These are phyloP conservation scores for Zophobas atratus DNA, from an alignment of 1,140 invertebrate genomes.

Conservation along the genomic window DNA sequence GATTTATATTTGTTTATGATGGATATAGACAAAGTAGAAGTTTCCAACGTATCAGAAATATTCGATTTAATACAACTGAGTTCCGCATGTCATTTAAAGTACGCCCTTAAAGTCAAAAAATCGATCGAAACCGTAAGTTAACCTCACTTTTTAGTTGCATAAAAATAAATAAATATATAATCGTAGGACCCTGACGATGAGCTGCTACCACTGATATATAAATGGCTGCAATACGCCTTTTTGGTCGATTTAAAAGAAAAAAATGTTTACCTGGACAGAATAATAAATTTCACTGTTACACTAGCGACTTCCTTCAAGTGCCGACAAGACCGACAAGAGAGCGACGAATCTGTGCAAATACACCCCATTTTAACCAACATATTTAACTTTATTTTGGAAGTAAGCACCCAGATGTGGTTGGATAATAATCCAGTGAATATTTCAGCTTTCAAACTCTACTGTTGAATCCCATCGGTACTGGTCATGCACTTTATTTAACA, in stretches of 20 bases:
- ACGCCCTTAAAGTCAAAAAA: constrained; percentile 3
- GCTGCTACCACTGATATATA: not conserved
- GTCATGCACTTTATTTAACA: constrained; percentile 6
- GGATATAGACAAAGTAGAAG: not conserved
- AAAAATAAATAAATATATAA: not conserved
- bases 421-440: not conserved
- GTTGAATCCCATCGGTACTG: constrained; percentile 1
- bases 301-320: not conserved
- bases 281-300: not conserved
- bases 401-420: not conserved
- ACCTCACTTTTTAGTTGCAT: not conserved
- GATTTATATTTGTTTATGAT: not conserved
- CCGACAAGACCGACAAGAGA: constrained; percentile 8
- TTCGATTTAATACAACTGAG: constrained; percentile 9
- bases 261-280: constrained; percentile 1
- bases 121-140: constrained; percentile 6
- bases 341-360: not conserved
- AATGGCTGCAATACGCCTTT: not conserved
- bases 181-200: not conserved
- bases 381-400: constrained; percentile 5
- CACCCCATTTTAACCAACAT: constrained; percentile 4
- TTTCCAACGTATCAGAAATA: not conserved
- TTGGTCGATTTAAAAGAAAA: constrained; percentile 2
- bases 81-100: constrained; percentile 8
- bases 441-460: not conserved